Conservation (phyloP, 2,113 vertebrate species). For the Trinectes maculatus region DNA sequence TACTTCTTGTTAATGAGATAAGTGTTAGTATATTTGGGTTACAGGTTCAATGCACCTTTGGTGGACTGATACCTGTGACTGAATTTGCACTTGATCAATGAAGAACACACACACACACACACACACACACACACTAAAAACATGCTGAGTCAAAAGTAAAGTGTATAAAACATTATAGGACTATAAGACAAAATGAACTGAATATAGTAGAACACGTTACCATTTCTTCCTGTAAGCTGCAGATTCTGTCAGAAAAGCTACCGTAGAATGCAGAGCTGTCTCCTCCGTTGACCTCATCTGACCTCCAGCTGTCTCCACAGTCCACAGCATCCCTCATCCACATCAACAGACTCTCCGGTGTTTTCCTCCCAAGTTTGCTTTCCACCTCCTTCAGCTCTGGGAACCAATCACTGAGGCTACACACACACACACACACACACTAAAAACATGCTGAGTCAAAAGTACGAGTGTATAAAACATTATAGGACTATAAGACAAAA, state of each 20-base stretch:
- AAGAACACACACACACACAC: too few relatives aligned
- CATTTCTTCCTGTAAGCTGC: conserved; percentile 85
- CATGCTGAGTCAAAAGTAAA: too few relatives aligned
- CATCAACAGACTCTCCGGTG: conserved; percentile 83
- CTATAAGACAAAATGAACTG: background rate
- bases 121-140: background rate
- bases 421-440: background rate
- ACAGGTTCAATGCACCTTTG: too few relatives aligned
- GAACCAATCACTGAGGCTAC: conserved; percentile 55
- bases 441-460: too few relatives aligned
- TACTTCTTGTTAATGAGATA: too few relatives aligned
- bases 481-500: background rate
- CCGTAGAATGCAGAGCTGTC: conserved; percentile 17
- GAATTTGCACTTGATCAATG: too few relatives aligned
- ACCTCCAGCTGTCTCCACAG: conserved; percentile 51
- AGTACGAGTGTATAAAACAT: too few relatives aligned
- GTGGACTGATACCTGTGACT: too few relatives aligned
- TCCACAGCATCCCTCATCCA: conserved; percentile 79
- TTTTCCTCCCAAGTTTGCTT: conserved; percentile 85
- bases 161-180: too few relatives aligned
- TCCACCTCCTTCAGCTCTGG: conserved; percentile 86
- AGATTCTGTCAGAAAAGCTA: conserved; percentile 82
- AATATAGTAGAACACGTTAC: conserved; percentile 72
- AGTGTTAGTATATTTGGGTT: too few relatives aligned
- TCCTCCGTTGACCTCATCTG: conserved; percentile 30